Evolutionary conservation across 2,888 invertebrate genomes (phyloP).

Genomic region (Drosophila meridiana): DNA sequence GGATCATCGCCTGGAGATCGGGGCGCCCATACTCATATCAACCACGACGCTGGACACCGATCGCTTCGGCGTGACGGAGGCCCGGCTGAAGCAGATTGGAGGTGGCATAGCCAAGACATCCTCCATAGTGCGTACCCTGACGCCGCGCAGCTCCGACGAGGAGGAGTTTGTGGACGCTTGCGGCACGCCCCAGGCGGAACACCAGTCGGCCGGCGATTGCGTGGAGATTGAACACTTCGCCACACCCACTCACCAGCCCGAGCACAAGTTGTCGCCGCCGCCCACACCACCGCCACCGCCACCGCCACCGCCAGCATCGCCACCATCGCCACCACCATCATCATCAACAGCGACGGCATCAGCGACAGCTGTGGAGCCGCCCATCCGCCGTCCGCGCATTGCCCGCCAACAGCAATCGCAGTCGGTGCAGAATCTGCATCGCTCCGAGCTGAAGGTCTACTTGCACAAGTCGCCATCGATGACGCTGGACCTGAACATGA

Average conservation of each 20-base stretch:
- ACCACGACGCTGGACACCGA: conserved; percentile 84
- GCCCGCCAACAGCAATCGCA: conserved; percentile 79
- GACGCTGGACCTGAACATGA: conserved; percentile 69
- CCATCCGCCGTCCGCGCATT: conserved; percentile 43
- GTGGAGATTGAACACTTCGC: conserved; percentile 39
- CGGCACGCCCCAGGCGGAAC: conserved; percentile 67
- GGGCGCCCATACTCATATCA: conserved; percentile 84
- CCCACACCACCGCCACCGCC: conserved; percentile 14
- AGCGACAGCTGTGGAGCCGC: conserved; percentile 25
- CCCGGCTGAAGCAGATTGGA: conserved; percentile 77
- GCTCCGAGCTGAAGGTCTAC: conserved; percentile 82
- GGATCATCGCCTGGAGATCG: conserved; percentile 84
- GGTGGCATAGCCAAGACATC: conserved; percentile 76
- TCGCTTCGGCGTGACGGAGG: conserved; percentile 81
- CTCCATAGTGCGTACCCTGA: conserved; percentile 58
- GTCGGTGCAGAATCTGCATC: conserved; percentile 83
- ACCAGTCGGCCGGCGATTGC: conserved; percentile 13
- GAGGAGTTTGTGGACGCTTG: conserved; percentile 83
- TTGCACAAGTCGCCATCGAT: conserved; percentile 83
- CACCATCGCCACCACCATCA: neutral
- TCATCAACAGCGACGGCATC: neutral
- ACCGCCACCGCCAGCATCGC: neutral
- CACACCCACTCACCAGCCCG: conserved; percentile 51
- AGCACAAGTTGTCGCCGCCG: conserved; percentile 14
- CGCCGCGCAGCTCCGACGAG: conserved; percentile 82